phyloP scores from a whole-genome alignment of 2,113 vertebrate species.

The Aphelocoma coerulescens region DNA sequence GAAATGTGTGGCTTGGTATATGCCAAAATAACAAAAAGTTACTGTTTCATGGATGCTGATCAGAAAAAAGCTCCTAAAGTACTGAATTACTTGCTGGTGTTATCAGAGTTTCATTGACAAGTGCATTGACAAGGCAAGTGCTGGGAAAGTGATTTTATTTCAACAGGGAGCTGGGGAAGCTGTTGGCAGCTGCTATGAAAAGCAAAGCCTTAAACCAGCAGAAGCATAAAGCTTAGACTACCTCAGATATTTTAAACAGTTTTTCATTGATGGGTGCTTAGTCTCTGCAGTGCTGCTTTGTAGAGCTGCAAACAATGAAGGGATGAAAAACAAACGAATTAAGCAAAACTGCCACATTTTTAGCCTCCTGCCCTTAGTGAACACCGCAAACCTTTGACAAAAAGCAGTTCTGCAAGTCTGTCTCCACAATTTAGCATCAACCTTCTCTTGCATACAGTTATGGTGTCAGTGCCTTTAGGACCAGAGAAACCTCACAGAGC shows the following conservation, averaged over 20 bases:
- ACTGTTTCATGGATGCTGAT: rapidly evolving
- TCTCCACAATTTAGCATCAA: neutral
- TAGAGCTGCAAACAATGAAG: neutral
- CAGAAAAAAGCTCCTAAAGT: neutral
- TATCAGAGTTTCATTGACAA: neutral
- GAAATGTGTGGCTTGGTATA: neutral
- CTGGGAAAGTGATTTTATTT: neutral
- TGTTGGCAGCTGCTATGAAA: neutral
- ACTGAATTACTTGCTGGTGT: neutral
- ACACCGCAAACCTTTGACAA: neutral
- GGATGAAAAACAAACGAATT: neutral
- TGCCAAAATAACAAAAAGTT: neutral
- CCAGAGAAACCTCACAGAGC: neutral
- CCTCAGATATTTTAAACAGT: neutral
- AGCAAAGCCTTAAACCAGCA: neutral
- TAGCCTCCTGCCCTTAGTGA: neutral
- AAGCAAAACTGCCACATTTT: neutral
- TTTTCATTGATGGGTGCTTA: neutral
- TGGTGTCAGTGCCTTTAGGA: neutral
- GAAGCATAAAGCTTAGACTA: neutral
- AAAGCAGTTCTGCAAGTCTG: neutral
- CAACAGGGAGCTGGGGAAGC: neutral
- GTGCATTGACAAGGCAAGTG: too few relatives aligned
- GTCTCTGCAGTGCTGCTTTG: neutral
- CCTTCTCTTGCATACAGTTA: neutral